These are phyloP conservation scores for Podarcis siculus DNA, from an alignment of 2,797 vertebrate species.

Conservation along the genomic window DNA sequence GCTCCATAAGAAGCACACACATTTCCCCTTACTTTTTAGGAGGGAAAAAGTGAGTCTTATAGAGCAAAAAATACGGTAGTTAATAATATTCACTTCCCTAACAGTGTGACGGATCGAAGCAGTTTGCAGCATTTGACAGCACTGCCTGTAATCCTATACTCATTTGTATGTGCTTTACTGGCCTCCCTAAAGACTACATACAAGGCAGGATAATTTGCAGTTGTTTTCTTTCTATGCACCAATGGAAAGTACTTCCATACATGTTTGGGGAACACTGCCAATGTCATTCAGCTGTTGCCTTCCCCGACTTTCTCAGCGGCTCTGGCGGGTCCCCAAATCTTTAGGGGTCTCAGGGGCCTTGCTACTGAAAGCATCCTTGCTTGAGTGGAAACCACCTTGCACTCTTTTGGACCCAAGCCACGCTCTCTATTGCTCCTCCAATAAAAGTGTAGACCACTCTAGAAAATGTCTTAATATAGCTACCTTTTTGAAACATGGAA, in stretches of 20 bases:
- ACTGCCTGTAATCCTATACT: constrained; percentile 41
- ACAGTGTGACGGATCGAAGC: constrained; percentile 42
- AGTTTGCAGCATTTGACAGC: constrained; percentile 45
- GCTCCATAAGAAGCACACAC: too few relatives aligned
- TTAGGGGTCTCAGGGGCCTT: background rate
- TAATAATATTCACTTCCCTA: constrained; percentile 28
- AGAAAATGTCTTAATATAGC: background rate
- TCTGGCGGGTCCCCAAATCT: background rate
- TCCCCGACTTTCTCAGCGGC: background rate
- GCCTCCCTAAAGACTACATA: background rate
- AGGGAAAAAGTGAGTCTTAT: too few relatives aligned
- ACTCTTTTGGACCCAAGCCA: background rate
- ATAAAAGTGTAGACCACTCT: background rate
- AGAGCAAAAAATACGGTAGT: too few relatives aligned
- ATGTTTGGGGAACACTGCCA: background rate
- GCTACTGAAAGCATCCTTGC: background rate
- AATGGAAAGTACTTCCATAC: background rate
- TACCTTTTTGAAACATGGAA: background rate
- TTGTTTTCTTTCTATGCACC: background rate
- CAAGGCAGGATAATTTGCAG: background rate
- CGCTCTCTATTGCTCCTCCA: background rate
- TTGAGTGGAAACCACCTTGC: too few relatives aligned
- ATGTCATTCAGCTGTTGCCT: background rate
- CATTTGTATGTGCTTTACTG: background rate
- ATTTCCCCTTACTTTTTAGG: too few relatives aligned